Conservation (phyloP, 2,888 invertebrate genomes). For the Eupeodes luniger region DNA sequence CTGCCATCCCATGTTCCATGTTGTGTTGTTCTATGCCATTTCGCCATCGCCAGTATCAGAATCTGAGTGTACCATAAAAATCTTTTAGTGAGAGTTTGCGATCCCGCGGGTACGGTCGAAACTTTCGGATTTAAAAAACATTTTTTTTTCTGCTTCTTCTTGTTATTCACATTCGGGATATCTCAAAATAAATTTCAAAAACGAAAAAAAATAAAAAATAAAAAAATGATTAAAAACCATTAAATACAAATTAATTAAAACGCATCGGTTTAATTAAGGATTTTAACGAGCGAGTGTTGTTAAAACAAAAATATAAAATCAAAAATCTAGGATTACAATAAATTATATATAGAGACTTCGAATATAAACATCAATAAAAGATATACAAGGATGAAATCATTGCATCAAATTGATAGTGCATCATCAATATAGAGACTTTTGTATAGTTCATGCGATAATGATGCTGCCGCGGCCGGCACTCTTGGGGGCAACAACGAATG, state of each 20-base stretch:
- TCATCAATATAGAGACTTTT: constrained; percentile 31
- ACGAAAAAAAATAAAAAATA: constrained; percentile 23
- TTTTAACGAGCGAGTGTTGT: not conserved
- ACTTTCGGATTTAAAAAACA: constrained; percentile 79
- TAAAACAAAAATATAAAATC: not conserved
- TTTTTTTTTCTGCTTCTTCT: not conserved
- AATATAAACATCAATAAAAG: not conserved
- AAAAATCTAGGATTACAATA: constrained; percentile 39
- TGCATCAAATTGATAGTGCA: constrained; percentile 31
- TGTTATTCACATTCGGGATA: not conserved
- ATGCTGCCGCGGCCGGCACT: constrained; percentile 13
- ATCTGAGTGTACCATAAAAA: constrained; percentile 83
- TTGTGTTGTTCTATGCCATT: constrained; percentile 34
- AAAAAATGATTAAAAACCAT: not conserved
- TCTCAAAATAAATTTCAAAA: not conserved
- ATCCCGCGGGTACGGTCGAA: constrained; percentile 84
- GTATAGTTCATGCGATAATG: not conserved
- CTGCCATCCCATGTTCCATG: constrained; percentile 56
- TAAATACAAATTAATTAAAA: no score
- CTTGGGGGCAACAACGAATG: constrained; percentile 41
- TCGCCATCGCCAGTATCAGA: constrained; percentile 45
- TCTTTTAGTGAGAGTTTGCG: constrained; percentile 84
- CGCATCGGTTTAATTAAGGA: constrained; percentile 1
- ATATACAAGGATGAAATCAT: constrained; percentile 22
- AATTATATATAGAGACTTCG: not conserved